Base-by-base conservation (phyloP, 2,797 vertebrate species). In the Lerista edwardsae region DNA sequence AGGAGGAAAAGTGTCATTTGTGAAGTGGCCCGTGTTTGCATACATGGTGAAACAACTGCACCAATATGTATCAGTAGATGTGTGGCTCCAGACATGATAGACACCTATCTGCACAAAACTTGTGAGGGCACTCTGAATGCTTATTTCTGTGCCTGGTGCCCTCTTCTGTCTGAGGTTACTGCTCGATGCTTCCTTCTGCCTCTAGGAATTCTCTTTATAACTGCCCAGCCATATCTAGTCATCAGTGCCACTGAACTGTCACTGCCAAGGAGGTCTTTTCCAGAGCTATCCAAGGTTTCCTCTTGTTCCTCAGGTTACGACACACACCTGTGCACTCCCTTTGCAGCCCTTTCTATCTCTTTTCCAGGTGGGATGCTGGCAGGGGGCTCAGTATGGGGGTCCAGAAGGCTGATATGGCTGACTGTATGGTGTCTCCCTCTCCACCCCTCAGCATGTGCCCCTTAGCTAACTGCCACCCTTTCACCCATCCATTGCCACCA, bases 361-460 rank as follows among this genome's bases (percentile, higher is more conserved):
- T 57, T 82, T 77, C 74, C 44, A 65, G 57, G 41, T 41, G 41
- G 65, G 79, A 82, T 4, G 23, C 59, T 27, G 5, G 29, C 74
- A 72, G 41, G 74, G 31, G 39, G 41, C 17, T 72, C 57, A 31
- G 14, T 62, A 39, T 51, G 21, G 57, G 27, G 55, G 39, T 34
- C 57, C 25, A 2, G 59, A 77, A 77, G 44, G 44, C 31, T 31
- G 57, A 57, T 76, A 78, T 81, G 69, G 80, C 80, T 71, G 79
- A 64, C 6, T 39, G 15, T 47, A 79, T 41, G 41, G 44, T 51
- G 17, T 51, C 73, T 41, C 67, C 68, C 59, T 41, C 31, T 31
- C 9, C 57, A 10, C 27, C 3, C 17, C 72, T 72, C 31, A 39
- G 59, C 44, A 72, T 77, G 67, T 41, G 39, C 12, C 57, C 55